These are phyloP conservation scores for Zoanthus gigantus DNA, from an alignment of 92 coral and sea anemone genomes.

Conservation along the genomic window DNA sequence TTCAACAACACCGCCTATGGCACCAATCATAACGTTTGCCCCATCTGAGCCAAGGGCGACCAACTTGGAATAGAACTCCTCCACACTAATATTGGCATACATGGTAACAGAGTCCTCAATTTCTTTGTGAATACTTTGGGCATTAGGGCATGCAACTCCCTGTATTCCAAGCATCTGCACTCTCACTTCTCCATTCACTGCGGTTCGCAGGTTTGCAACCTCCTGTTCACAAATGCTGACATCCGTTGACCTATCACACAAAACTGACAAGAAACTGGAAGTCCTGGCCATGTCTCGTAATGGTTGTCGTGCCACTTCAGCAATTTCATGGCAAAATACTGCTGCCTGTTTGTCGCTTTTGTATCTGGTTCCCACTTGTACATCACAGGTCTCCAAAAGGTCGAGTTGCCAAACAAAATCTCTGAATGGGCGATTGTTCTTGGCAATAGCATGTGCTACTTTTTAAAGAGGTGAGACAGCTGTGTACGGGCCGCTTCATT, in stretches of 20 bases:
- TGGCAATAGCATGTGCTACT: conserved; percentile 56
- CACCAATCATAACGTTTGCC: conserved; percentile 49
- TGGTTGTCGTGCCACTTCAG: conserved; percentile 25
- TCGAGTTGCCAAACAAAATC: conserved; percentile 52
- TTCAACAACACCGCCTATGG: conserved; percentile 41
- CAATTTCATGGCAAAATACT: conserved; percentile 24
- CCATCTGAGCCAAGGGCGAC: conserved; percentile 51
- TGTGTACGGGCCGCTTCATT: conserved; percentile 15
- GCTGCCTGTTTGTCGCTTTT: conserved; percentile 31
- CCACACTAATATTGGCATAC: conserved; percentile 19
- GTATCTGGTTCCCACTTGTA: conserved; percentile 16
- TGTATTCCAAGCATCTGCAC: conserved; percentile 22
- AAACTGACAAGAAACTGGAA: conserved; percentile 7
- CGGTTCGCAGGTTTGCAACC: not conserved
- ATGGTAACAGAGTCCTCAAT: conserved; percentile 27
- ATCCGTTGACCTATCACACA: conserved; percentile 15
- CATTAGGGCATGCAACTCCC: conserved; percentile 27
- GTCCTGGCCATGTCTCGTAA: conserved; percentile 19
- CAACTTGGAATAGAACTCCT: conserved; percentile 33
- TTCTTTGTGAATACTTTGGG: conserved; percentile 41
- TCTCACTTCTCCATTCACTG: conserved; percentile 10
- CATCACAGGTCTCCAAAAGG: conserved; percentile 29
- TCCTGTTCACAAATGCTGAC: conserved; percentile 13
- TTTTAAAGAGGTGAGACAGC: conserved; percentile 42
- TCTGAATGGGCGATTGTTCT: conserved; percentile 58